Base-by-base conservation (phyloP, 2,797 vertebrate species). In the Gymnoscopelus braueri region DNA sequence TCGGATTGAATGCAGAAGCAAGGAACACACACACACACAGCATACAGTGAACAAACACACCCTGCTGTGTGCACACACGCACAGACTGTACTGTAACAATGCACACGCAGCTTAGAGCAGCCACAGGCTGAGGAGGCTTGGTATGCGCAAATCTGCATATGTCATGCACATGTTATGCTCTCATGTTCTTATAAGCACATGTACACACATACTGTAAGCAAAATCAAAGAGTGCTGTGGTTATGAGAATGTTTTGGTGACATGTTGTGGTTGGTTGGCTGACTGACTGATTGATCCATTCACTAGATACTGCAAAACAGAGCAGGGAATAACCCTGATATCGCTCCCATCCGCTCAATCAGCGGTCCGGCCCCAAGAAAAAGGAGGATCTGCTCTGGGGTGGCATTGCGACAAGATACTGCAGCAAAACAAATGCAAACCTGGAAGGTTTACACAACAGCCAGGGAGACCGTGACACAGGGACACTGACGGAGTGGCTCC, bases 1-100 rank as follows among this genome's bases (percentile, higher is more conserved):
- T 65, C 64, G 3, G 47, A 58, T 79, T 67, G 68, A 48, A 75
- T 57, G 56, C 26, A 47, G 10, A 13, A 9, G 35, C 15, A 63
- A 35, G 32, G 53, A 5, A 7, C 29, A 44, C 39, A 44, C 39
- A 44, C 0, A 44, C 39, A 44, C 39, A 44, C 39, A 1, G 26
- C 5, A 39, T 7, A 39, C 3, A 4, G 19, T 19, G 19, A 5
- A 39, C 3, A 39, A 2, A 4, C 35, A 39, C 35, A 35, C 35
- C 5, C 35, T 1, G 19, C 19, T 19, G 19, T 19, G 19, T 19
- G 6, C 35, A 35, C 39, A 44, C 39, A 9, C 9, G 8, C 5
- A 7, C 7, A 29, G 26, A 29, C 26, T 29, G 2, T 29, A 29
- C 26, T 3, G 26, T 29, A 29, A 29, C 26, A 29, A 29, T 29